Percentiles rank a stretch among this genome's conserved stretches.
Evolutionary conservation across 2,113 vertebrate species (phyloP).

Genomic region (Dipodomys ordii): DNA sequence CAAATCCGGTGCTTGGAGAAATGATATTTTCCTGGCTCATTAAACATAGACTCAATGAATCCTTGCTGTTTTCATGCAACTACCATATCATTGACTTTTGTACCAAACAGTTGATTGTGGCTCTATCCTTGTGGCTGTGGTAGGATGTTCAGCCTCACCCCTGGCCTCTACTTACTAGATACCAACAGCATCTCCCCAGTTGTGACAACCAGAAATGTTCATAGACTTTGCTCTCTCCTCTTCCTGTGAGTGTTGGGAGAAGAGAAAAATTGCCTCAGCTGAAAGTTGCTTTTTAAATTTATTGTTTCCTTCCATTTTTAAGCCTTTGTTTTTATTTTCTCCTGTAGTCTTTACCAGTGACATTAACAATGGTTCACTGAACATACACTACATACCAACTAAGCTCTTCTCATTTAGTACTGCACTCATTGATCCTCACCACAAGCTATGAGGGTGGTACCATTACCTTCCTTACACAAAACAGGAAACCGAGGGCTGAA

Average conservation of each 20-base stretch:
- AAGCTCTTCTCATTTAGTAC: background rate
- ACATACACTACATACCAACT: background rate
- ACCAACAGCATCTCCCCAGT: background rate
- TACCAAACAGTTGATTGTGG: background rate
- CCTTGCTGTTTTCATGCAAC: background rate
- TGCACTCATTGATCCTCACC: background rate
- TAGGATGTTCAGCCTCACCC: background rate
- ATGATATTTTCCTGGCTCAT: constrained; percentile 12
- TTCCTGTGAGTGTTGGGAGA: too few relatives aligned
- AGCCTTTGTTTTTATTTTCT: constrained; percentile 21
- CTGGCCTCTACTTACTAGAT: background rate
- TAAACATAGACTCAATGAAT: constrained; percentile 30
- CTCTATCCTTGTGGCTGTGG: background rate
- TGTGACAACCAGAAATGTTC: constrained; percentile 10
- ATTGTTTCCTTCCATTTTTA: background rate
- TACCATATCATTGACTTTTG: background rate
- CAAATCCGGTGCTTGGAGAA: constrained; percentile 71
- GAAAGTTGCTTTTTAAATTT: constrained; percentile 17
- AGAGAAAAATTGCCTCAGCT: background rate
- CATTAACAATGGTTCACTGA: background rate
- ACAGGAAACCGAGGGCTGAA: background rate
- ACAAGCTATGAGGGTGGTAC: background rate
- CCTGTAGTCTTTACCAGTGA: constrained; percentile 37
- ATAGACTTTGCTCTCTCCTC: background rate
- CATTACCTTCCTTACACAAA: constrained; percentile 12